Base-by-base conservation (phyloP, 2,797 vertebrate genomes). In the Cottoperca gobio region DNA sequence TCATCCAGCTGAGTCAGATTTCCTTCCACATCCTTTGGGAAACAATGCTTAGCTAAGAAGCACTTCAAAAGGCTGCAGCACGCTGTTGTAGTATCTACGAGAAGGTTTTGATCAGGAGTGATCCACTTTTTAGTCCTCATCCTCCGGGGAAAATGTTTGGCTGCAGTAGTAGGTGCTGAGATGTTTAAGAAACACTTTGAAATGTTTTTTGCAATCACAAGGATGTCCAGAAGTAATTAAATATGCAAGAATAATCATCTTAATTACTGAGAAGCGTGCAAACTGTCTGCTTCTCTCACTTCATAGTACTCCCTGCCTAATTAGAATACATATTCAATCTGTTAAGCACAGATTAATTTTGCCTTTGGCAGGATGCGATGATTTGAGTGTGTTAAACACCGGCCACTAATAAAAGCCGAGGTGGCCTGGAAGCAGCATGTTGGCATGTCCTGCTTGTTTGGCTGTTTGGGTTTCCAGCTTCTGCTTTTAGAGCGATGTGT, bases 71-170 rank as follows among this genome's bases (percentile, higher is more conserved):
- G 52, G 49, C 76, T 57, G 63, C 61, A 72, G 43, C 39, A 37
- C 57, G 72, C 9, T n/a, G 19, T 62, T 67, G 40, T 67, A 57
- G 63, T 64, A 46, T 60, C n/a, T 63, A 42, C n/a, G 39, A 45
- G 72, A 73, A 88, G 53, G 60, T 85, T 89, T 83, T 89, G 82
- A 91, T 87, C 69, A 83, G 60, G 8, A 14, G 21, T 89, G 81
- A 87, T 87, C 76, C 70, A 87, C 68, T 81, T 86, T 79, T 76
- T 50, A 17, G 16, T 79, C 49, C 10, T 19, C 19, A 23, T 78
- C 70, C 73, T 62, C 39, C 1, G 39, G 66, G 61, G 8, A 14
- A 54, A 62, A 28, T 54, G 17, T 72, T 79, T 87, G 66, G 76
- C 76, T 31, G 2, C 37, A 55, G 71, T 6, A 53, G 23, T 16